These are phyloP conservation scores for Sebastolobus alascanus DNA, from an alignment of 2,797 vertebrate genomes.

Conservation along the genomic window DNA sequence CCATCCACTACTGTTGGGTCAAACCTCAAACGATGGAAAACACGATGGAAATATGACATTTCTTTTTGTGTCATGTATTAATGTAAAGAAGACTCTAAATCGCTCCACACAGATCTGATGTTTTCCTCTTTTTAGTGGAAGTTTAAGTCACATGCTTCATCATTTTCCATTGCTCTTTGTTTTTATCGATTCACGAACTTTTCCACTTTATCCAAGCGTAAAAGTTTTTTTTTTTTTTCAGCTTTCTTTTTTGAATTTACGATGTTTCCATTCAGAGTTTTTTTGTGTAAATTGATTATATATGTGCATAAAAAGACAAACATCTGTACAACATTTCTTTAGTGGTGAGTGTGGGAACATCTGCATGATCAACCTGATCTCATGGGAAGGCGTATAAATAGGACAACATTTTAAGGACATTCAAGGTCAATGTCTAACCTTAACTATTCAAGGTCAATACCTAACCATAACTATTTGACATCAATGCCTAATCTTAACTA, in stretches of 20 bases:
- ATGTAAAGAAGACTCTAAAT: neutral
- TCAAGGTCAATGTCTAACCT: too few species aligned
- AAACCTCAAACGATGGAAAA: neutral
- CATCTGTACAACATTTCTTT: neutral
- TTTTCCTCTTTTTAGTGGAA: neutral
- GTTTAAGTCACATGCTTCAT: neutral
- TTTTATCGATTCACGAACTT: neutral
- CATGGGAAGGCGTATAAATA: too few species aligned
- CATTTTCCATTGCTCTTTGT: too few species aligned
- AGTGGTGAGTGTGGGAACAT: slow-evolving; percentile 39
- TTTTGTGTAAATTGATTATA: neutral
- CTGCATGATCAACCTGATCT: neutral
- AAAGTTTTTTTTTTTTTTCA: too few species aligned
- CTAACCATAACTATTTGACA: too few species aligned
- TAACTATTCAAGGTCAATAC: too few species aligned
- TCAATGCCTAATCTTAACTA: too few species aligned
- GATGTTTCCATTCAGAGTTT: too few species aligned
- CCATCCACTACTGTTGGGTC: neutral
- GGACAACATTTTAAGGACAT: too few species aligned
- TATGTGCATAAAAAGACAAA: neutral
- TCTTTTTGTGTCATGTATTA: neutral
- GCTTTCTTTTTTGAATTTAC: too few species aligned
- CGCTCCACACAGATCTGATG: neutral
- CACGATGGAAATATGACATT: neutral
- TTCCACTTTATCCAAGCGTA: neutral